Percentiles rank a stretch among this genome's conserved stretches.
phyloP scores from a whole-genome alignment of 2,797 vertebrate species.

The Tympanoctomys barrerae region DNA sequence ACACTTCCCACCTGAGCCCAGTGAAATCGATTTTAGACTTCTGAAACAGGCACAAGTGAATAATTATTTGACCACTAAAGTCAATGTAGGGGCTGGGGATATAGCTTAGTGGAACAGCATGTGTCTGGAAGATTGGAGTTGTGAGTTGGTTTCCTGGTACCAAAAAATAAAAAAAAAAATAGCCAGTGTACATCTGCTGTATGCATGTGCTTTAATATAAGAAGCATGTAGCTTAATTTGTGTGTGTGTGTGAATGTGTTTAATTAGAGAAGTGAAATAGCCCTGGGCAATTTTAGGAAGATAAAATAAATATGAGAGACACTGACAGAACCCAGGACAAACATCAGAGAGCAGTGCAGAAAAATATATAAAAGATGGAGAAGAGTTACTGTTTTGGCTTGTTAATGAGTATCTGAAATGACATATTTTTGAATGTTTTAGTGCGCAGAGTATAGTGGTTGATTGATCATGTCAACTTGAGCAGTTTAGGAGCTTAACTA shows the following conservation, averaged over 20 bases:
- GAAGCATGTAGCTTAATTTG: neutral
- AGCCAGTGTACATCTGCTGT: neutral
- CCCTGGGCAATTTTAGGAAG: constrained; percentile 12
- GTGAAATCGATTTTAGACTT: neutral
- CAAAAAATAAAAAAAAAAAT: neutral
- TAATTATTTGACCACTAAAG: neutral
- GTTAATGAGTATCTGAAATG: constrained; percentile 5
- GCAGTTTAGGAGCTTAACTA: too few relatives aligned
- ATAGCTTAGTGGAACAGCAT: too few relatives aligned
- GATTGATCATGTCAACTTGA: too few relatives aligned
- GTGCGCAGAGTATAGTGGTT: neutral
- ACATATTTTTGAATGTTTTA: constrained; percentile 18
- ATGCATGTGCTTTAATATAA: neutral
- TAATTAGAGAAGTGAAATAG: constrained; percentile 12
- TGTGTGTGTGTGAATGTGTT: neutral
- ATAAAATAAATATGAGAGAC: neutral
- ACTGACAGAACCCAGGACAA: neutral
- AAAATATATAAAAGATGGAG: neutral
- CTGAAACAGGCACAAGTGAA: constrained; percentile 1
- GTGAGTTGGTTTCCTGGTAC: too few relatives aligned
- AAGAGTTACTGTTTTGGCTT: neutral
- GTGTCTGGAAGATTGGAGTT: too few relatives aligned
- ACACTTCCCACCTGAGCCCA: neutral
- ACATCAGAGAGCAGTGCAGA: neutral
- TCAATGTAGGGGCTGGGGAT: neutral